A percentile compares a stretch with the other conserved stretches of the same genome.
These are phyloP conservation scores for Eurois occulta DNA, from an alignment of 2,888 invertebrate species.

Conservation along the genomic window DNA sequence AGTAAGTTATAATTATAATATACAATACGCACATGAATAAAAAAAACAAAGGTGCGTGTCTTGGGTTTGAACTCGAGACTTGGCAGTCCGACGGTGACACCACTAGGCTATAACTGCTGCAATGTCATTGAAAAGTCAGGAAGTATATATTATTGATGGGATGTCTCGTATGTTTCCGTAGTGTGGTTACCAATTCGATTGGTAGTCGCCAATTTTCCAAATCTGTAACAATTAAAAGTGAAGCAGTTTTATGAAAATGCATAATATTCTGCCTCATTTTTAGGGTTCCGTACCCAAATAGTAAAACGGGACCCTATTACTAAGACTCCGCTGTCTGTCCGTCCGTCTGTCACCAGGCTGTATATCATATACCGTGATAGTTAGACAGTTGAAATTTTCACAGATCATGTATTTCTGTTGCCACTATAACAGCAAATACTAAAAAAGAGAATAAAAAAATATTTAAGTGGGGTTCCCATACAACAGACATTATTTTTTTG, in stretches of 20 bases:
- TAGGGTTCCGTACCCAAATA: too few relatives aligned
- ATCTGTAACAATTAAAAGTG: background rate
- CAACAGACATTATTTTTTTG: too few relatives aligned
- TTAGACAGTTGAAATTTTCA: too few relatives aligned
- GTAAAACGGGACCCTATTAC: too few relatives aligned
- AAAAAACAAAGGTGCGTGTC: background rate
- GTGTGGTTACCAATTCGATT: background rate
- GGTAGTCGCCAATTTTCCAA: background rate
- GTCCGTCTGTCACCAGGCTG: too few relatives aligned
- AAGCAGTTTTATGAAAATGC: background rate
- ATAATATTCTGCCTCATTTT: background rate
- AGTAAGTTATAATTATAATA: background rate
- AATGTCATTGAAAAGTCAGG: constrained; percentile 14
- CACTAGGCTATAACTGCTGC: background rate
- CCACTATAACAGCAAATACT: too few relatives aligned
- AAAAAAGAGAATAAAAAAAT: too few relatives aligned
- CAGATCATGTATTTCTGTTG: too few relatives aligned
- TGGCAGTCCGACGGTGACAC: background rate
- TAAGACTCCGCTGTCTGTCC: too few relatives aligned
- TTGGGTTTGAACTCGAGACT: background rate
- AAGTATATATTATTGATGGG: constrained; percentile 10
- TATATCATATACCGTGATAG: too few relatives aligned
- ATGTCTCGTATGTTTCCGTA: constrained; percentile 36
- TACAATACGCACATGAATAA: background rate
- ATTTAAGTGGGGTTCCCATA: too few relatives aligned